phyloP scores from a whole-genome alignment of 2,113 vertebrate genomes.

The Sinocyclocheilus rhinocerous region DNA sequence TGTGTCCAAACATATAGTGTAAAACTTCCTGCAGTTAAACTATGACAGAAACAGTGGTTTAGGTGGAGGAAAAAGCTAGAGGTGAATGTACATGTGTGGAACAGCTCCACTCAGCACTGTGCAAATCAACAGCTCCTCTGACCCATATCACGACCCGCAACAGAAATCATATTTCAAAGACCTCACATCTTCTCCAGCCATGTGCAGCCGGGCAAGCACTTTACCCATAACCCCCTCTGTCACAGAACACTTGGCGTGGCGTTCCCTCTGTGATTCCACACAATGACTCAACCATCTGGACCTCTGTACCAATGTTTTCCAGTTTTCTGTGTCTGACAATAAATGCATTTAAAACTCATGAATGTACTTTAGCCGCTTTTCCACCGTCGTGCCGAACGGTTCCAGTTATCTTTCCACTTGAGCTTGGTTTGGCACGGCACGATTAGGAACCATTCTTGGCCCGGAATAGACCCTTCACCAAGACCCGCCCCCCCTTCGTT shows the following conservation, averaged over 20 bases:
- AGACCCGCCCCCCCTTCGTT: too few relatives aligned
- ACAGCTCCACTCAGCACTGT: slow-evolving; percentile 29
- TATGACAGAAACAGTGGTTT: not conserved
- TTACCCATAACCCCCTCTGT: slow-evolving; percentile 41
- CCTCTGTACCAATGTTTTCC: not conserved
- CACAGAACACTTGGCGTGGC: slow-evolving; percentile 16
- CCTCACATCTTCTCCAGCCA: slow-evolving; percentile 28
- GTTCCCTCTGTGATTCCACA: slow-evolving; percentile 15
- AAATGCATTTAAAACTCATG: not conserved
- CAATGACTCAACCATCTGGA: not conserved
- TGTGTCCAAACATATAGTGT: too few relatives aligned
- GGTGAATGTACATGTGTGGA: slow-evolving; percentile 30
- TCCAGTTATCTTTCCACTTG: too few relatives aligned
- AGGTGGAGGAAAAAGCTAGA: not conserved
- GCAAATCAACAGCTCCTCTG: slow-evolving; percentile 26
- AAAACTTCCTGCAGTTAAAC: too few relatives aligned
- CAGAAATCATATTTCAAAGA: slow-evolving; percentile 52
- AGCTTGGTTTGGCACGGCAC: too few relatives aligned
- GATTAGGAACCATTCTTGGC: too few relatives aligned
- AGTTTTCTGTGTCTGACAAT: not conserved
- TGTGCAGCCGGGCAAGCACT: slow-evolving; percentile 27
- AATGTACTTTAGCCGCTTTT: not conserved
- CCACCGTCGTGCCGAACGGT: too few relatives aligned
- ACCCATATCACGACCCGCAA: slow-evolving; percentile 43
- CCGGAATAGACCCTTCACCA: too few relatives aligned